Base-by-base conservation (phyloP, 1,140 invertebrate genomes). In the Sarcophaga bullata region DNA sequence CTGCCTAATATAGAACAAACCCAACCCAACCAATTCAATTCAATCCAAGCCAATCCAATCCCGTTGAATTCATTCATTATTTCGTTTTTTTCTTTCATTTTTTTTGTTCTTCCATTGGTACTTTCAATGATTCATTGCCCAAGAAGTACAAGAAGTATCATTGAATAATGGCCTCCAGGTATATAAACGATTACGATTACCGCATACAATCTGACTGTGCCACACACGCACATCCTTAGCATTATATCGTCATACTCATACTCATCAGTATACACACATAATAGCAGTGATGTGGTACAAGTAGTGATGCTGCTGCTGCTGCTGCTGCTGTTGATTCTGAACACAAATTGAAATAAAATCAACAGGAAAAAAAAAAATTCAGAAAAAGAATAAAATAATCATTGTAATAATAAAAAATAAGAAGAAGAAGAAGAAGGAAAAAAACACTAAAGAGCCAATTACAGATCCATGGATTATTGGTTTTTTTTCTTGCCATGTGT, bases 401-500 rank as follows among this genome's bases (percentile, higher is more conserved):
- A 37, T 37, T 4, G 25, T 37, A 37, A 37, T 37, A 37, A 37
- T 1, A 37, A 37, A 2, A 37, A 37, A 2, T 15, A 58, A 58
- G 15, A 58, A n/a, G 15, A 58, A 15, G n/a, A 37, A 2, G 7
- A 58, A 58, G 15, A 58, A n/a, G 15, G 15, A 15, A 15, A 37
- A 17, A 78, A 78, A 78, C 75, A 78, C 75, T 78, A 78, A 78
- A 78, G 48, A 78, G 75, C 75, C 75, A 78, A 78, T 78, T 78
- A 78, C 75, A 78, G 75, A 78, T 52, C 49, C 25, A 78, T 78
- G 75, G 75, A 78, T 78, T 78, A 78, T 78, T 78, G 75, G 50
- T 78, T 78, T 52, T 48, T 78, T 47, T 68, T 76, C n/a, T 76
- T 76, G 48, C 50, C 37, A 72, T 19, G 19, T 72, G 8, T 10